Percentiles rank a stretch among this genome's conserved stretches.
Evolutionary conservation across 1,140 invertebrate species (phyloP).

Genomic region (Pomacea maculata): DNA sequence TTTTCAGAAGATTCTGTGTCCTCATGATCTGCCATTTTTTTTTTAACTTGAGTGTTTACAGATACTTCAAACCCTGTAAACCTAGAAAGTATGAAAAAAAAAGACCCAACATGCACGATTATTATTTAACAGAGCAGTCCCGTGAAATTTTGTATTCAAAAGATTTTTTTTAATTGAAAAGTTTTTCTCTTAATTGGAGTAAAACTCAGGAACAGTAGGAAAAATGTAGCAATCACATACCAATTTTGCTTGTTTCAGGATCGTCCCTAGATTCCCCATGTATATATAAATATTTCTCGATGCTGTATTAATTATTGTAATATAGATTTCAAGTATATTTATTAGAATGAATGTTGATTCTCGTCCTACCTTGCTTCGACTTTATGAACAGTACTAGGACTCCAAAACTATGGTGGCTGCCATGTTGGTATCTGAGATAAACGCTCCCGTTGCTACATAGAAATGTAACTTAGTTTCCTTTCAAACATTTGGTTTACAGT

Average conservation of each 20-base stretch:
- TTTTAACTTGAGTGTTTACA: neutral
- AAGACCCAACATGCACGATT: neutral
- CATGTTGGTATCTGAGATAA: neutral
- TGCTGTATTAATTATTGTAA: no score
- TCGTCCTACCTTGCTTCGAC: neutral
- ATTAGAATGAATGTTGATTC: neutral
- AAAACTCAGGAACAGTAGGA: neutral
- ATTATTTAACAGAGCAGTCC: neutral
- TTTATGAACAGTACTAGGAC: neutral
- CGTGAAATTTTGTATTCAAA: neutral
- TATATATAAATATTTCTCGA: no score
- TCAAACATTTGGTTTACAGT: neutral
- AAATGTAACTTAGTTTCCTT: neutral
- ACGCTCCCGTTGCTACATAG: neutral
- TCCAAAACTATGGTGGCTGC: neutral
- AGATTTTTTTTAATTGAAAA: neutral
- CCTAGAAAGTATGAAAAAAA: neutral
- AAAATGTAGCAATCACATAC: no score
- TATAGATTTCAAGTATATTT: no score
- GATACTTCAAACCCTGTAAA: neutral
- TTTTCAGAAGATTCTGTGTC: constrained; percentile 22
- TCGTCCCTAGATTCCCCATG: no score
- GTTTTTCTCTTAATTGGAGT: neutral
- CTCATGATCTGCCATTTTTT: constrained; percentile 2
- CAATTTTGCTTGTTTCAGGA: no score